Conservation (phyloP, 2,888 invertebrate species). For the Spodoptera picta region DNA sequence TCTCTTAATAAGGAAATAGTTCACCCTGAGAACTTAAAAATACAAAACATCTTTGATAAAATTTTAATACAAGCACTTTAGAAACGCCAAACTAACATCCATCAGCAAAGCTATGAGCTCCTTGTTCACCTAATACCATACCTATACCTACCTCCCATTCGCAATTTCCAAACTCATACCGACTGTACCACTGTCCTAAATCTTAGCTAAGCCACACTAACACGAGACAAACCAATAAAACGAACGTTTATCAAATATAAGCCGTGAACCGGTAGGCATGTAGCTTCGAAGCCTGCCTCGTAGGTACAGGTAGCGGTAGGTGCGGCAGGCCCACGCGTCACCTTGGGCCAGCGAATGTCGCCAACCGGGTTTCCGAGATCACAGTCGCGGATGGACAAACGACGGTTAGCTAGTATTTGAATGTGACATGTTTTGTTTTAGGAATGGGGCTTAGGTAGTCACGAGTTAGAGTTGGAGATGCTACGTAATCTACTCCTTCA, state of each 20-base stretch:
- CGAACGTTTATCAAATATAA: conserved; percentile 32
- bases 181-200: conserved; percentile 1
- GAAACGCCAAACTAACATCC: too few species aligned
- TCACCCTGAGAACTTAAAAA: too few species aligned
- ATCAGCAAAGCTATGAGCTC: too few species aligned
- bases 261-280: conserved; percentile 45
- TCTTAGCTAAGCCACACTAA: conserved; percentile 3
- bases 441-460: too few species aligned
- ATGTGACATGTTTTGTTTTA: conserved; percentile 18
- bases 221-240: conserved; percentile 28
- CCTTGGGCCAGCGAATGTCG: conserved; percentile 49
- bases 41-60: too few species aligned
- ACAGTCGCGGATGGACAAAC: conserved; percentile 31
- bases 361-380: conserved; percentile 42
- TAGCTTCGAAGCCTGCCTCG: conserved; percentile 10
- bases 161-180: too few species aligned
- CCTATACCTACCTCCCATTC: too few species aligned
- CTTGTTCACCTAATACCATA: too few species aligned
- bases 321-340: conserved; percentile 50
- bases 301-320: conserved; percentile 39
- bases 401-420: conserved; percentile 15
- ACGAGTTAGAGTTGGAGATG: too few species aligned
- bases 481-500: too few species aligned
- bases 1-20: too few species aligned
- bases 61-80: too few species aligned